phyloP scores from a whole-genome alignment of 2,888 invertebrate genomes.

The Seira ritae region DNA sequence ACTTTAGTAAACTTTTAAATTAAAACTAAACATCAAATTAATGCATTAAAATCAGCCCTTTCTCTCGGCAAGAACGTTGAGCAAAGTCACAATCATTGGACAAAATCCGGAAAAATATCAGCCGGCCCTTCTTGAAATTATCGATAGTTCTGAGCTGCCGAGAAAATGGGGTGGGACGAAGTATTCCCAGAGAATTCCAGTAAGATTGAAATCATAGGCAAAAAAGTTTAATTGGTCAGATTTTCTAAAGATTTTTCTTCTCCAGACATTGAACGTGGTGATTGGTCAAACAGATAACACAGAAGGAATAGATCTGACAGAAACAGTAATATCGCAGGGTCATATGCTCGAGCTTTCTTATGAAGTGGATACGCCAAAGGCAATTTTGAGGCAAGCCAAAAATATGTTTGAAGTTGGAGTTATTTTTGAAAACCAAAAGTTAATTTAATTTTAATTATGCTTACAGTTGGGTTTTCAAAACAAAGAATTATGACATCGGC shows the following conservation, averaged over 20 bases:
- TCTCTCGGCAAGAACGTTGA: conserved; percentile 27
- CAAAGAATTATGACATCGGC: conserved; percentile 36
- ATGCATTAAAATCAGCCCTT: conserved; percentile 51
- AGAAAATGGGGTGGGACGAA: conserved; percentile 41
- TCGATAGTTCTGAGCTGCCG: conserved; percentile 27
- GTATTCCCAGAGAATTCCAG: conserved; percentile 19
- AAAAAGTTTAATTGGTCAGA: too few species aligned
- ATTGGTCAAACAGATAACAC: too few species aligned
- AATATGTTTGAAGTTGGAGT: not conserved
- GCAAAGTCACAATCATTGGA: conserved; percentile 38
- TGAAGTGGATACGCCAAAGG: conserved; percentile 34
- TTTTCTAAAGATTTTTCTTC: too few species aligned
- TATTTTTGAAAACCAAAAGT: too few species aligned
- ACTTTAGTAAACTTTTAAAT: too few species aligned
- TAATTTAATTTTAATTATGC: too few species aligned
- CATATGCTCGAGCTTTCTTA: conserved; percentile 17
- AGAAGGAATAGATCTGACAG: too few species aligned
- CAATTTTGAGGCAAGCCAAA: conserved; percentile 11
- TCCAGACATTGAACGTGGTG: too few species aligned
- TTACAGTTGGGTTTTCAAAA: conserved; percentile 41
- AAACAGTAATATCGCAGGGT: conserved; percentile 21
- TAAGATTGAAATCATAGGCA: too few species aligned
- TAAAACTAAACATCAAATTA: too few species aligned
- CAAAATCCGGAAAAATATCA: conserved; percentile 26
- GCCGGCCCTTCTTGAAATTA: conserved; percentile 19